A percentile compares a stretch with the other conserved stretches of the same genome.
phyloP scores from a whole-genome alignment of 1,140 invertebrate species.

The Bathynomus jamesi region DNA sequence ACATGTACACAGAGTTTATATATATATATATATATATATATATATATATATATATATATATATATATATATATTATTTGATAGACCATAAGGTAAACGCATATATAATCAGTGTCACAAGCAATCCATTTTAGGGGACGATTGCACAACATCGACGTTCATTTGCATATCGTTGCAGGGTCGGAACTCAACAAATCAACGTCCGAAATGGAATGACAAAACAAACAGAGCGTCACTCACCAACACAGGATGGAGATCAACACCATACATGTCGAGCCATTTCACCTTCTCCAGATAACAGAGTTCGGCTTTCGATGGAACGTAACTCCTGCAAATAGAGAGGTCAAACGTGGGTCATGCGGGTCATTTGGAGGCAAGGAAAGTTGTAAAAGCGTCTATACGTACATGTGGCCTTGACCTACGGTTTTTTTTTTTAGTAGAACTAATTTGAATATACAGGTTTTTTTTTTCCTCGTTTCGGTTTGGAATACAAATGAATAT shows the following conservation, averaged over 20 bases:
- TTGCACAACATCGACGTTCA: no score
- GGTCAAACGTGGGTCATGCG: no score
- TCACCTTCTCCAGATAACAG: conserved; percentile 68
- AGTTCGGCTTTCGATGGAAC: conserved; percentile 61
- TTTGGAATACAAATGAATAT: no score
- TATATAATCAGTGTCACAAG: no score
- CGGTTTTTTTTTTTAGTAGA: no score
- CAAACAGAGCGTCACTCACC: conserved; percentile 46
- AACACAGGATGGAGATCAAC: conserved; percentile 70
- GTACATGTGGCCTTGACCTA: no score
- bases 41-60: neutral
- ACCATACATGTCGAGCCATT: conserved; percentile 75
- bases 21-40: neutral
- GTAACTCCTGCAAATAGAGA: conserved; percentile 53
- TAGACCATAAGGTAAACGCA: neutral
- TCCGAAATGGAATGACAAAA: neutral
- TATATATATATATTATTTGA: neutral
- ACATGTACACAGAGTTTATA: neutral
- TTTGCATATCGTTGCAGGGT: no score
- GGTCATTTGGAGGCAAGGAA: no score
- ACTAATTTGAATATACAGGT: no score
- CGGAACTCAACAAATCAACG: neutral
- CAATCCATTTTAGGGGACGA: no score
- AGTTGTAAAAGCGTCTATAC: no score
- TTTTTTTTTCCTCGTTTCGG: no score